Conservation (phyloP, 2,888 invertebrate genomes). For the Harpagoxenus sublaevis region DNA sequence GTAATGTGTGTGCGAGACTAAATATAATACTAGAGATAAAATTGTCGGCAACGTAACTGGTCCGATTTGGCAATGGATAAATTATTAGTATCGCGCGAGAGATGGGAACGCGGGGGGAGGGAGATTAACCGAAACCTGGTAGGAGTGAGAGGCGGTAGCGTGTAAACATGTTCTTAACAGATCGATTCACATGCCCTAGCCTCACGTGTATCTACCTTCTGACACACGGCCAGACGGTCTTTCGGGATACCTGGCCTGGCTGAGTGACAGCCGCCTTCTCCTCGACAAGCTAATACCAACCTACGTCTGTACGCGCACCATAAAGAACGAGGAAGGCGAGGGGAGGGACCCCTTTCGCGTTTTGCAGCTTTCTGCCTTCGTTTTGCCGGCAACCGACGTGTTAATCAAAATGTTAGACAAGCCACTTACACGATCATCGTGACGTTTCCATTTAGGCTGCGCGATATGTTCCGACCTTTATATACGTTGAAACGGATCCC, state of each 20-base stretch:
- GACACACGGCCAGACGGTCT: slow-evolving; percentile 79
- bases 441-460: slow-evolving; percentile 85
- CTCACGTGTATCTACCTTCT: slow-evolving; percentile 62
- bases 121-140: slow-evolving; percentile 58
- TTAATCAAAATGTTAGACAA: slow-evolving; percentile 86
- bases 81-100: slow-evolving; percentile 32
- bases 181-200: slow-evolving; percentile 77
- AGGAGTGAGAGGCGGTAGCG: slow-evolving; percentile 76
- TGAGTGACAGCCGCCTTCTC: slow-evolving; percentile 82
- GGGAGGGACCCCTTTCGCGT: slow-evolving; percentile 75
- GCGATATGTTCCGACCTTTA: slow-evolving; percentile 55
- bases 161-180: slow-evolving; percentile 84
- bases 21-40: neutral
- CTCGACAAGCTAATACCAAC: slow-evolving; percentile 86
- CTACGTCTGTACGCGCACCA: slow-evolving; percentile 76
- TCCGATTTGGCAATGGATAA: neutral
- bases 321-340: slow-evolving; percentile 57
- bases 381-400: slow-evolving; percentile 82
- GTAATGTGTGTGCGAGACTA: neutral
- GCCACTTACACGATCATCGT: slow-evolving; percentile 85
- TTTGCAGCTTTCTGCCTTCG: slow-evolving; percentile 71
- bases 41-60: neutral
- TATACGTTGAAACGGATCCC: slow-evolving; percentile 52
- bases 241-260: slow-evolving; percentile 67
- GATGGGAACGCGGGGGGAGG: neutral